Conservation (phyloP, 2,888 invertebrate genomes). For the Aleiodes leptofemur region DNA sequence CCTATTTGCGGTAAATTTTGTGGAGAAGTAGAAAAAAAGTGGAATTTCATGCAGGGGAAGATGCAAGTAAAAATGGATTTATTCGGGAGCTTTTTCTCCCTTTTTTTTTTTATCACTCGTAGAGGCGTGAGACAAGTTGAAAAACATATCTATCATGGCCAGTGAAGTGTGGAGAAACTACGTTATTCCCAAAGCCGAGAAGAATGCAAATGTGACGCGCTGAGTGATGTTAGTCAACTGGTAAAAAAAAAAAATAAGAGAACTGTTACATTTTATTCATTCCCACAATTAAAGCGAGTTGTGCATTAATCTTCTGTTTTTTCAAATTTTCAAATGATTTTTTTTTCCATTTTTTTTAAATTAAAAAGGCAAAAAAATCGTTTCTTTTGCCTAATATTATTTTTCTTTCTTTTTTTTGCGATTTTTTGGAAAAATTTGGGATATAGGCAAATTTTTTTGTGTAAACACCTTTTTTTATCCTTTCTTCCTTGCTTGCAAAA, state of each 20-base stretch:
- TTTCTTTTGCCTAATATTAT: too few relatives aligned
- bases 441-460: too few relatives aligned
- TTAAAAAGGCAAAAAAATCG: neutral
- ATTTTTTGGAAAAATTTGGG: neutral
- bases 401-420: too few relatives aligned
- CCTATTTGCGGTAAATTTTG: too few relatives aligned
- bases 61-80: neutral
- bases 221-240: neutral
- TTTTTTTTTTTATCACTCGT: too few relatives aligned
- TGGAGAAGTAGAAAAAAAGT: neutral
- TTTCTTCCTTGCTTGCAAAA: too few relatives aligned
- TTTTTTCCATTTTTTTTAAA: neutral
- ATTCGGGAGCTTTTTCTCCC: neutral
- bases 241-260: neutral
- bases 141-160: neutral
- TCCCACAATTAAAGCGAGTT: conserved; percentile 18
- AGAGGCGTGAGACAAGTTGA: conserved; percentile 12
- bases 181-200: neutral
- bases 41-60: neutral
- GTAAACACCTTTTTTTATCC: too few relatives aligned
- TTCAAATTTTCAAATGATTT: neutral
- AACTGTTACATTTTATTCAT: neutral
- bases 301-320: neutral
- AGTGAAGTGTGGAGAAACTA: neutral
- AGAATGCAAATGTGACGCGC: conserved; percentile 26